Conservation (phyloP, 1,140 invertebrate genomes). For the Drosophila bifasciata region DNA sequence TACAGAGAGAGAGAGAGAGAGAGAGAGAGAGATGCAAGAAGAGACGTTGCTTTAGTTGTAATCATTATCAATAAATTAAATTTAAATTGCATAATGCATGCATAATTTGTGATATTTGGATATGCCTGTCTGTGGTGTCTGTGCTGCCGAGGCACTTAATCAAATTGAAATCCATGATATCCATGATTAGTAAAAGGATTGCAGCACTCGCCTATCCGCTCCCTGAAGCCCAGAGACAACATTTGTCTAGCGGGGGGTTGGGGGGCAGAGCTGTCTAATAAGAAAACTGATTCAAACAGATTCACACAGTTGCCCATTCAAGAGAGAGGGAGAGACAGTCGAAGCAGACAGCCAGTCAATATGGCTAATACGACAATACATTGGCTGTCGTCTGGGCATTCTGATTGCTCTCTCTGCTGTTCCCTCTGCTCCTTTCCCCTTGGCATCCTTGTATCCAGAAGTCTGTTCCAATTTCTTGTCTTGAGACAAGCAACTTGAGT, state of each 20-base stretch:
- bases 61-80: slow-evolving; percentile 52
- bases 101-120: slow-evolving; percentile 17
- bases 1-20: no score
- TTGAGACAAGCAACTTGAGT: slow-evolving; percentile 41
- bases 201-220: not conserved
- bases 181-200: slow-evolving; percentile 32
- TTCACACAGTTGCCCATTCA: not conserved
- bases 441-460: no score
- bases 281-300: slow-evolving; percentile 28
- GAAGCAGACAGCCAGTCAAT: slow-evolving; percentile 30
- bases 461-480: slow-evolving; percentile 12
- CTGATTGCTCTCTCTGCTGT: no score
- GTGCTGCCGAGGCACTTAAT: slow-evolving; percentile 43
- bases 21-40: no score
- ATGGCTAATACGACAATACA: slow-evolving; percentile 46
- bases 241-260: slow-evolving; percentile 30
- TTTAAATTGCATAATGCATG: slow-evolving; percentile 15
- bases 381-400: slow-evolving; percentile 10
- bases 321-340: slow-evolving; percentile 1
- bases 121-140: not conserved
- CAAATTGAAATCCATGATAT: slow-evolving; percentile 46
- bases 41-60: slow-evolving; percentile 15
- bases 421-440: not conserved
- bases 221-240: slow-evolving; percentile 32
- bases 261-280: slow-evolving; percentile 19